phyloP scores from a whole-genome alignment of 37 sponge, comb jelly and placozoan genomes.

The Ephydatia muelleri region DNA sequence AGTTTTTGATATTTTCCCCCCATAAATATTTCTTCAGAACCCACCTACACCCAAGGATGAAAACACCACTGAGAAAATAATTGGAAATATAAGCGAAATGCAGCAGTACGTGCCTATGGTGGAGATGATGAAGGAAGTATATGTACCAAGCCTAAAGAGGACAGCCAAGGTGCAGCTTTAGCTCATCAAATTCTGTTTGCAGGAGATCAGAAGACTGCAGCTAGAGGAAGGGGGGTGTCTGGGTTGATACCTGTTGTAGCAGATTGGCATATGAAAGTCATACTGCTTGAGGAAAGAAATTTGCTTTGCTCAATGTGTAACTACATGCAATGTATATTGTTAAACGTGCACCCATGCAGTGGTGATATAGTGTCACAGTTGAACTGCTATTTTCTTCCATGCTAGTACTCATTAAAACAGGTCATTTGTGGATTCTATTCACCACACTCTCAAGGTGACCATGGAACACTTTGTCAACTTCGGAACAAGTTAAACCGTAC shows the following conservation, averaged over 20 bases:
- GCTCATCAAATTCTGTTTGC: neutral
- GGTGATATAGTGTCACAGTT: neutral
- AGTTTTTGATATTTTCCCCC: neutral
- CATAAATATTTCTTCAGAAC: neutral
- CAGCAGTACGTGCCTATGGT: no score
- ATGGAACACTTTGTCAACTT: no score
- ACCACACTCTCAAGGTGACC: conserved; percentile 7
- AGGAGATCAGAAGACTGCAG: conserved; percentile 36
- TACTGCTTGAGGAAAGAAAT: conserved; percentile 3
- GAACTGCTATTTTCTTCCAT: neutral
- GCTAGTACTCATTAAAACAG: neutral
- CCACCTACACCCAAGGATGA: conserved; percentile 24
- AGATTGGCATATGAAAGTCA: conserved; percentile 35
- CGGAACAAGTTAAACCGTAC: neutral
- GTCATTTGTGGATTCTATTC: conserved; percentile 34
- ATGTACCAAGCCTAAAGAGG: no score
- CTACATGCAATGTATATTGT: neutral
- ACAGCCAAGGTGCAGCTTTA: neutral
- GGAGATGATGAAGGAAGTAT: no score
- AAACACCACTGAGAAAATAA: conserved; percentile 32
- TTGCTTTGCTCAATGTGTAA: no score
- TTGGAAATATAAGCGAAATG: conserved; percentile 3
- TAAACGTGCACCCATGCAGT: neutral
- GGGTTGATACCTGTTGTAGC: conserved; percentile 22
- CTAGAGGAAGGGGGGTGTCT: conserved; percentile 3